A percentile compares a stretch with the other conserved stretches of the same genome.
Conservation (phyloP, 2,113 vertebrate species). For the Salvelinus namaycush region DNA sequence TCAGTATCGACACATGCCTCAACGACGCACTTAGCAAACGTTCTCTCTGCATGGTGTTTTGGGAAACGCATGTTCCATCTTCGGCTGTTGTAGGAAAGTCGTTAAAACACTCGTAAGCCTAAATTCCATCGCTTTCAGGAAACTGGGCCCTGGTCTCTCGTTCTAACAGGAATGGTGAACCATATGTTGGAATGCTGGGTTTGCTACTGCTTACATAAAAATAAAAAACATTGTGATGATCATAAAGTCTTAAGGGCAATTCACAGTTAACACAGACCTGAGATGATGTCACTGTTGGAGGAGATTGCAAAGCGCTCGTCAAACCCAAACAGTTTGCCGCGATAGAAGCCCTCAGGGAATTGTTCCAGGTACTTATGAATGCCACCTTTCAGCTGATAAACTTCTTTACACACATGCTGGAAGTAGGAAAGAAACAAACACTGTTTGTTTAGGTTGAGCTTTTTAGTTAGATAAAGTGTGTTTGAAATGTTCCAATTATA, state of each 20-base stretch:
- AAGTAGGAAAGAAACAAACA: background rate
- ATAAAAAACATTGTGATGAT: too few relatives aligned
- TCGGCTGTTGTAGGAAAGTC: too few relatives aligned
- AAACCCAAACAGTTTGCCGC: slow-evolving; percentile 96
- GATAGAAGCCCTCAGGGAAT: slow-evolving; percentile 93
- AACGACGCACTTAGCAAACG: too few relatives aligned
- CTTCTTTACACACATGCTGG: slow-evolving; percentile 89
- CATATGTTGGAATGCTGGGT: too few relatives aligned
- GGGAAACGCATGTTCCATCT: too few relatives aligned
- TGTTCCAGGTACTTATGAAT: slow-evolving; percentile 95
- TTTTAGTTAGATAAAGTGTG: background rate
- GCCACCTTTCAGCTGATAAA: slow-evolving; percentile 95
- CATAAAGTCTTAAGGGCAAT: too few relatives aligned
- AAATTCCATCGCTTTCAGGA: too few relatives aligned
- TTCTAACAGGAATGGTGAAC: background rate
- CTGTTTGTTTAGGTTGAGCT: too few relatives aligned
- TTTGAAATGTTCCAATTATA: background rate
- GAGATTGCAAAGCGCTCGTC: slow-evolving; percentile 92
- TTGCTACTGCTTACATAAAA: too few relatives aligned
- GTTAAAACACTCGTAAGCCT: too few relatives aligned
- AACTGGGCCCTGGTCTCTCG: background rate
- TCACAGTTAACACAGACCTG: slow-evolving; percentile 74
- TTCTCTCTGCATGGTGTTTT: too few relatives aligned
- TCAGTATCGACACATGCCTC: too few relatives aligned
- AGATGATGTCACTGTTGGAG: slow-evolving; percentile 84